Evolutionary conservation across 2,797 vertebrate species (phyloP).

Genomic region (Melanotaenia boesemani): DNA sequence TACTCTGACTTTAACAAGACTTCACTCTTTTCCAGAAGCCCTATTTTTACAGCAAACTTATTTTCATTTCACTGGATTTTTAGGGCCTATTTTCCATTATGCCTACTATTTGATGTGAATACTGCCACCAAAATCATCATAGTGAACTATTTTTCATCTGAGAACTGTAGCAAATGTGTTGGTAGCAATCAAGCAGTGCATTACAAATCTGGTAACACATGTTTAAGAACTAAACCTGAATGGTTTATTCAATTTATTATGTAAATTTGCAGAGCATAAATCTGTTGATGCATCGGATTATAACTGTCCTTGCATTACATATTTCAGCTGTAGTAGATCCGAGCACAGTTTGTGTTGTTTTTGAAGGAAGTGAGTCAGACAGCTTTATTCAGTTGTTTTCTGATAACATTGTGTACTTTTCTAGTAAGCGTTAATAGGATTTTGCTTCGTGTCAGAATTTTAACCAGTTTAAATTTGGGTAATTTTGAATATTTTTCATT

Average conservation of each 20-base stretch:
- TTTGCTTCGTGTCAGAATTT: conserved; percentile 23
- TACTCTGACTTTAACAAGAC: conserved; percentile 25
- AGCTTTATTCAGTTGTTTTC: conserved; percentile 29
- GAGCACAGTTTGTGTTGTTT: conserved; percentile 40
- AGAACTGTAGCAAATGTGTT: conserved; percentile 23
- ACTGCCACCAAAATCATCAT: conserved; percentile 64
- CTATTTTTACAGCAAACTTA: conserved; percentile 13
- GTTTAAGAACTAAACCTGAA: conserved; percentile 6
- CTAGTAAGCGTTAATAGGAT: conserved; percentile 1
- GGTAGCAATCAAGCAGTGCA: conserved; percentile 5
- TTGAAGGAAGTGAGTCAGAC: conserved; percentile 17
- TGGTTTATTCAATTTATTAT: conserved; percentile 22
- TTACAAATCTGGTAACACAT: background rate
- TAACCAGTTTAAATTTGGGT: conserved; percentile 13
- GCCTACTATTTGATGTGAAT: conserved; percentile 29
- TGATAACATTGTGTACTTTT: conserved; percentile 21
- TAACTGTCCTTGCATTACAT: conserved; percentile 9
- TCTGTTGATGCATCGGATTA: conserved; percentile 15
- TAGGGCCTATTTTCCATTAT: conserved; percentile 17
- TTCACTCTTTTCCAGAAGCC: conserved; percentile 22
- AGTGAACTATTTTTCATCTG: conserved; percentile 15
- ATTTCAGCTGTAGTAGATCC: conserved; percentile 14
- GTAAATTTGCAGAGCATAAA: conserved; percentile 11
- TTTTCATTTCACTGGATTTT: conserved; percentile 30
- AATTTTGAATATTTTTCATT: conserved; percentile 23